phyloP scores from a whole-genome alignment of 2,113 vertebrate genomes.

The Diglossa brunneiventris region DNA sequence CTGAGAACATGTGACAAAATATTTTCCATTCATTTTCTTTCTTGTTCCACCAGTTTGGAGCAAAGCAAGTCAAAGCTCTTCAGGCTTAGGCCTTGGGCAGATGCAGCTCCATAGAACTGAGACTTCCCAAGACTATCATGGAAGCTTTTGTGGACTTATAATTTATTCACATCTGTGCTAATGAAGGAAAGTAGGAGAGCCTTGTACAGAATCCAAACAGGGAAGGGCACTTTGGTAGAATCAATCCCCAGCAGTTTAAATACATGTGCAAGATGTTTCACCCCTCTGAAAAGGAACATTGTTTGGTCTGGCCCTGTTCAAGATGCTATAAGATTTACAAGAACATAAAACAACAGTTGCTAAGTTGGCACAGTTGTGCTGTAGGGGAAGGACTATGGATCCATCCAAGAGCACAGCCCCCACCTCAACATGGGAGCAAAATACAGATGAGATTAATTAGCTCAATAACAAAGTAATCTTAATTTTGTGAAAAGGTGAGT shows the following conservation, averaged over 20 bases:
- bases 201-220: background rate
- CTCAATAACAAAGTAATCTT: background rate
- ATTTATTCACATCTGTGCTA: background rate
- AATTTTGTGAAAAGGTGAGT: background rate
- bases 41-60: background rate
- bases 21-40: background rate
- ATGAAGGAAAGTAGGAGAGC: background rate
- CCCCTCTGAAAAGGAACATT: background rate
- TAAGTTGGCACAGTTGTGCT: background rate
- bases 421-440: background rate
- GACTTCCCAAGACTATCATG: background rate
- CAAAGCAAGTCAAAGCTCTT: background rate
- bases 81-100: background rate
- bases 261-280: background rate
- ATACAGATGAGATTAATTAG: background rate
- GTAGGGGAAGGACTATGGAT: background rate
- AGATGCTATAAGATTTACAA: background rate
- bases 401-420: background rate
- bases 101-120: background rate
- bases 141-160: background rate
- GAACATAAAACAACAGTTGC: background rate
- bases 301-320: background rate
- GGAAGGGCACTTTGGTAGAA: background rate
- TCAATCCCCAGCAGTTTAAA: background rate
- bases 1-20: background rate